Evolutionary conservation across 2,797 vertebrate species (phyloP), one percentile per base, ranked within the genome.

Genomic region (Darevskia mixta): DNA sequence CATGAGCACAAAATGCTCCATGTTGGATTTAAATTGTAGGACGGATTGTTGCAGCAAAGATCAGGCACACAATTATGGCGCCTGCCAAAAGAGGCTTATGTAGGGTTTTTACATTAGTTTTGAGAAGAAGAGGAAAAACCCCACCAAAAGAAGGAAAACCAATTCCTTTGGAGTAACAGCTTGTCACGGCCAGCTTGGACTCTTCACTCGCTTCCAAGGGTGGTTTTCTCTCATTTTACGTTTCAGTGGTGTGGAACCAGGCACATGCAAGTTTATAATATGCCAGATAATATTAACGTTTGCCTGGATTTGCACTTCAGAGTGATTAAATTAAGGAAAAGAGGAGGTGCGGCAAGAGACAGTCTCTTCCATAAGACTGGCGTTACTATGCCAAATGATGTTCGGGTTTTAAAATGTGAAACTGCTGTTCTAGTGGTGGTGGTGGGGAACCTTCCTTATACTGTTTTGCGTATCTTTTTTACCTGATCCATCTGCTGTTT

Each of bases 151-250:
- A 94, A 94, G 93, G 91, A 91, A 96, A 96, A 95, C 91, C 96
- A 95, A 97, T 96, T 94, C 95, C 88, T 95, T 91, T 93, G 92
- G 77, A 93, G 73, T 95, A 96, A 96, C 95, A 89, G 95, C 85
- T 94, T 97, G 86, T 88, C 92, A 90, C 77, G 79, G 71, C 41
- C 78, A 86, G 61, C 93, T n/a, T 83, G n/a, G 55, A 88, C 77
- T 75, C 89, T 90, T 13, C 86, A 67, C 72, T 95, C 92, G 73
- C 83, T 91, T 93, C 94, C 92, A 82, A 90, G 90, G 79, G 91
- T 91, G 94, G 95, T 92, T 93, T 95, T 95, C 89, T 89, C 77
- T 89, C 49, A 94, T 95, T 95, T 92, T 90, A 5, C 20, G 23
- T 93, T 94, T 94, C 93, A 93, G 49, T 38, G 32, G 29, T 66